Conservation (phyloP, 2,113 vertebrate genomes). For the Austrofundulus limnaeus region DNA sequence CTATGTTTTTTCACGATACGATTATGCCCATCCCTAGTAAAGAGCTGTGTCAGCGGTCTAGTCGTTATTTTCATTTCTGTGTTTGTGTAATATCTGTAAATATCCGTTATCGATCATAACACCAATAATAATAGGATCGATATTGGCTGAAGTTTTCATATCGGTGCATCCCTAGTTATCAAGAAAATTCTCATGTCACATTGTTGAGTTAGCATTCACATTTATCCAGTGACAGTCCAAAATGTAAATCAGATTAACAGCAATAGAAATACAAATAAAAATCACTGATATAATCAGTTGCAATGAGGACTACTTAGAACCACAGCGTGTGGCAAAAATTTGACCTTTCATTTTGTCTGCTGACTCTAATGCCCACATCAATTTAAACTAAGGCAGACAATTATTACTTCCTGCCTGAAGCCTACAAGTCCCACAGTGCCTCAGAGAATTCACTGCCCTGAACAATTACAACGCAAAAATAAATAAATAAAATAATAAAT, state of each 20-base stretch:
- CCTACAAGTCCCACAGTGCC: slow-evolving; percentile 37
- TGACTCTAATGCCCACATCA: slow-evolving; percentile 4
- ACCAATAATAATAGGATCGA: too few relatives aligned
- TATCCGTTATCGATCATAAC: too few relatives aligned
- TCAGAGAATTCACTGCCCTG: slow-evolving; percentile 2
- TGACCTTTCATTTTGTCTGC: slow-evolving; percentile 4
- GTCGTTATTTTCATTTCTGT: too few relatives aligned
- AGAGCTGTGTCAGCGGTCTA: too few relatives aligned
- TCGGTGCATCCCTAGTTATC: too few relatives aligned
- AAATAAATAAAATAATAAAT: too few relatives aligned
- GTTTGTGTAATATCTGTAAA: too few relatives aligned
- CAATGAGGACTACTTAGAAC: slow-evolving; percentile 5
- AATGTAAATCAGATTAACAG: not conserved
- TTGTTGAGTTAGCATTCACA: not conserved
- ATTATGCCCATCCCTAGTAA: too few relatives aligned
- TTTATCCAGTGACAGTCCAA: not conserved
- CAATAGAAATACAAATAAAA: slow-evolving; percentile 1
- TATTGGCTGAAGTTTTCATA: too few relatives aligned
- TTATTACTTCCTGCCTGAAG: slow-evolving; percentile 34
- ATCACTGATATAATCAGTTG: not conserved
- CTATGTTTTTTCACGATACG: too few relatives aligned
- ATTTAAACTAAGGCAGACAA: slow-evolving; percentile 20
- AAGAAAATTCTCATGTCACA: not conserved
- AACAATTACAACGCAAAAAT: slow-evolving; percentile 26
- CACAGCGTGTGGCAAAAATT: slow-evolving; percentile 4